Base-by-base conservation (phyloP, 2,888 invertebrate genomes). In the Platycheirus rosarum region DNA sequence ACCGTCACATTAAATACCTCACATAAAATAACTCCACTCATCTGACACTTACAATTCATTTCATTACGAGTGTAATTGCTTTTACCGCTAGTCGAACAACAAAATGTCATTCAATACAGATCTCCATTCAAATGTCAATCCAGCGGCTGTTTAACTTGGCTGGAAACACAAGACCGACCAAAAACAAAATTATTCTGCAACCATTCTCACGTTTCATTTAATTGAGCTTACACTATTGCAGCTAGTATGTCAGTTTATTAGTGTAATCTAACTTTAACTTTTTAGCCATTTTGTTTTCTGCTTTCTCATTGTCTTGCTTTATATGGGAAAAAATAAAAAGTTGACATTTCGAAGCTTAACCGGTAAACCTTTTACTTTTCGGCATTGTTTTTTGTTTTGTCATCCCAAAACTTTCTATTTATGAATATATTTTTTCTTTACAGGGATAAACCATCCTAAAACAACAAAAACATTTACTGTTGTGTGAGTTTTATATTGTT, bases 161-260 rank as follows among this genome's bases (percentile, higher is more conserved):
- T 23, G 20, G 8, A 14, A 49, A 70, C 14, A 40, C 13, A 23
- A 57, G 1, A 53, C 49, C 40, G 44, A 37, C 23, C n/a, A n/a
- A n/a, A n/a, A n/a, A 42, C 40, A 32, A 63, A 49, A 29, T 80
- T 60, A 75, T 80, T 75, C 37, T n/a, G 53, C 48, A 66, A 66
- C 80, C 70, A 71, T 75, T 80, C 80, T 76, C 80, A 80, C 80
- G 80, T 76, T 75, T 71, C 48, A 55, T 70, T 70, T 80, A 80
- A 80, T 76, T 75, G 75, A 53, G 42, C 48, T 66, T 66, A 46
- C 70, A 62, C 60, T 63, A 44, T 42, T n/a, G n/a, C n/a, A n/a
- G n/a, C n/a, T n/a, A n/a, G 14, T 60, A 0, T 29, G 66, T 42
- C 60, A 70, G 80, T 75, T 80, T 75, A 80, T 80, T 65, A 75